These are phyloP conservation scores for Pterocles gutturalis DNA, from an alignment of 2,113 vertebrate genomes.

Conservation along the genomic window DNA sequence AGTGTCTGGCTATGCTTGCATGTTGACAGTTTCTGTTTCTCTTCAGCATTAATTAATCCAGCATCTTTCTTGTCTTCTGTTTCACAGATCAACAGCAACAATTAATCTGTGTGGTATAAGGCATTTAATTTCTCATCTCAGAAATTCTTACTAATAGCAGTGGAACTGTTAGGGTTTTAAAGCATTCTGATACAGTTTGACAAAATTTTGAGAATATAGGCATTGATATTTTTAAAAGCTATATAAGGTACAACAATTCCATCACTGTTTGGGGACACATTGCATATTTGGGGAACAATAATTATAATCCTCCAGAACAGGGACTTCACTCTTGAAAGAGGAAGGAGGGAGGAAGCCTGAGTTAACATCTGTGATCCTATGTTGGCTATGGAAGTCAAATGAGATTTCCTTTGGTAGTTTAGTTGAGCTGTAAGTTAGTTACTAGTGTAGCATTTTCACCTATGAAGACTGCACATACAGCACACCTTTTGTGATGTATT, in stretches of 20 bases:
- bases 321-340: not conserved
- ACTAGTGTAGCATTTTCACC: not conserved
- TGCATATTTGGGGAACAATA: not conserved
- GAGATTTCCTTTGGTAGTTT: not conserved
- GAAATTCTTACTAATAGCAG: not conserved
- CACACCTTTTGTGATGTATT: not conserved
- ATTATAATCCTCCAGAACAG: not conserved
- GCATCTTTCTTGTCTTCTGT: not conserved
- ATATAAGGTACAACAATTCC: not conserved
- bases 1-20: not conserved
- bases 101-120: not conserved
- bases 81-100: not conserved
- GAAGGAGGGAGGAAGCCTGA: not conserved
- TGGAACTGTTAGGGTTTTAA: not conserved
- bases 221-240: not conserved
- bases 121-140: not conserved
- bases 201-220: not conserved
- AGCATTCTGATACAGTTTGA: not conserved
- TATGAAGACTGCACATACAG: not conserved
- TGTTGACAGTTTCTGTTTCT: not conserved
- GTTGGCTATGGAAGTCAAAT: not conserved
- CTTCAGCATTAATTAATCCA: not conserved
- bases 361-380: not conserved
- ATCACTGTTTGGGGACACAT: not conserved
- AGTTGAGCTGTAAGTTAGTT: not conserved